These are phyloP conservation scores for Trichonephila clavipes DNA, from an alignment of 1,140 invertebrate species.

Conservation along the genomic window DNA sequence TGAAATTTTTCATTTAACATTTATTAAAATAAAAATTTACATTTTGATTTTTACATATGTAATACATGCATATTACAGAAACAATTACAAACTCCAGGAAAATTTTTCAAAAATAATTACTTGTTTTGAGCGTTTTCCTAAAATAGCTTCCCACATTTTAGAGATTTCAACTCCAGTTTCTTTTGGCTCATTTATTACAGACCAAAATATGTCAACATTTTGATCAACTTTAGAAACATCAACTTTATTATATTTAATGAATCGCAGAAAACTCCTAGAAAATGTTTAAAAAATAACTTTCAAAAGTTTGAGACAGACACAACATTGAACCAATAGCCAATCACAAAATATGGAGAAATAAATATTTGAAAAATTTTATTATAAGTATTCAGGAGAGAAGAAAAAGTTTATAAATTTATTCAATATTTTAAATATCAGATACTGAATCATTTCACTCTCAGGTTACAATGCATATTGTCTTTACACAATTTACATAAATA, in stretches of 20 bases:
- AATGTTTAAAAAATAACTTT: not conserved
- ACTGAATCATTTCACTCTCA: too few relatives aligned
- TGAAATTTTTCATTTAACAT: too few relatives aligned
- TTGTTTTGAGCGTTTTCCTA: constrained; percentile 1
- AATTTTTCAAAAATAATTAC: not conserved
- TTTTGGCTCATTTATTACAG: constrained; percentile 48
- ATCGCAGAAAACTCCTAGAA: constrained; percentile 46
- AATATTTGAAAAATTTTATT: too few relatives aligned
- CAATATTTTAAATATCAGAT: too few relatives aligned
- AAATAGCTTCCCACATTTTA: constrained; percentile 50
- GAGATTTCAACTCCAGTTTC: constrained; percentile 40
- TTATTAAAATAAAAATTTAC: too few relatives aligned
- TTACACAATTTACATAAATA: too few relatives aligned
- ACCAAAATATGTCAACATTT: constrained; percentile 50
- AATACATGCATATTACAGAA: too few relatives aligned
- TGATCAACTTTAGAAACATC: not conserved
- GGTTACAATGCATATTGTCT: too few relatives aligned
- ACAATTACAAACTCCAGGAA: not conserved
- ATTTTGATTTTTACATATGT: too few relatives aligned
- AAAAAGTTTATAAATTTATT: too few relatives aligned
- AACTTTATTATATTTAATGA: not conserved
- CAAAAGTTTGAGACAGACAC: not conserved
- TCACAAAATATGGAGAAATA: not conserved
- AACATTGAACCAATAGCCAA: not conserved
- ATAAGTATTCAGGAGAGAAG: too few relatives aligned